Evolutionary conservation across 2,797 vertebrate genomes (phyloP).

Genomic region (Gallinago solitaria): DNA sequence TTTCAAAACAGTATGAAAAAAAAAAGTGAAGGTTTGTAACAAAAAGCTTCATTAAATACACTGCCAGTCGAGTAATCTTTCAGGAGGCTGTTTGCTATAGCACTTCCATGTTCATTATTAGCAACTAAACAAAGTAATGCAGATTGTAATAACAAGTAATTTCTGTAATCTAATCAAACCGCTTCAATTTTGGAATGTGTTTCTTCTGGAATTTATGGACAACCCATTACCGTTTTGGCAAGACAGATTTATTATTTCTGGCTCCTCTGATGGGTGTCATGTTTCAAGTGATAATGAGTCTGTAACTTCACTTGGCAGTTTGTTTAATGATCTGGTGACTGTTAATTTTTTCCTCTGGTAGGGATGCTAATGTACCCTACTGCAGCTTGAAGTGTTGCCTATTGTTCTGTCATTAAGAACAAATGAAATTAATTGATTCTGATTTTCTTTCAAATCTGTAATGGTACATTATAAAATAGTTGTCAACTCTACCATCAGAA

Average conservation of each 20-base stretch:
- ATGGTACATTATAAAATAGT: not conserved
- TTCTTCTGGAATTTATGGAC: slow-evolving; percentile 14
- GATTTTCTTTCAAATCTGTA: slow-evolving; percentile 14
- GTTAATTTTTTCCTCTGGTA: slow-evolving; percentile 19
- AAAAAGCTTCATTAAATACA: not conserved
- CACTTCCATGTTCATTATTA: not conserved
- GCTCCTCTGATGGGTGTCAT: slow-evolving; percentile 19
- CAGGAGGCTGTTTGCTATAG: not conserved
- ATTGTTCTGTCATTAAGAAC: slow-evolving; percentile 41
- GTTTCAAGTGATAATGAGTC: slow-evolving; percentile 54
- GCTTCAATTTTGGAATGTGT: not conserved
- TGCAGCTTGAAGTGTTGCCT: slow-evolving; percentile 15
- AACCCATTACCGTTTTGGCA: slow-evolving; percentile 1
- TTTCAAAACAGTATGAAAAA: not conserved
- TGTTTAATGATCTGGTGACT: slow-evolving; percentile 44
- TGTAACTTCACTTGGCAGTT: slow-evolving; percentile 52
- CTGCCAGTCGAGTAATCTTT: not conserved
- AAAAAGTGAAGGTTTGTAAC: not conserved
- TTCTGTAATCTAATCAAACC: slow-evolving; percentile 13
- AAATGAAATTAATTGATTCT: slow-evolving; percentile 43
- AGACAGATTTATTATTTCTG: slow-evolving; percentile 38
- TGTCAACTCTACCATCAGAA: not conserved
- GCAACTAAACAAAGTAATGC: not conserved
- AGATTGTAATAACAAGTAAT: not conserved
- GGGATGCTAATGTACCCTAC: not conserved